These are phyloP conservation scores for Aplodontia rufa DNA, from an alignment of 2,113 vertebrate species.

Conservation along the genomic window DNA sequence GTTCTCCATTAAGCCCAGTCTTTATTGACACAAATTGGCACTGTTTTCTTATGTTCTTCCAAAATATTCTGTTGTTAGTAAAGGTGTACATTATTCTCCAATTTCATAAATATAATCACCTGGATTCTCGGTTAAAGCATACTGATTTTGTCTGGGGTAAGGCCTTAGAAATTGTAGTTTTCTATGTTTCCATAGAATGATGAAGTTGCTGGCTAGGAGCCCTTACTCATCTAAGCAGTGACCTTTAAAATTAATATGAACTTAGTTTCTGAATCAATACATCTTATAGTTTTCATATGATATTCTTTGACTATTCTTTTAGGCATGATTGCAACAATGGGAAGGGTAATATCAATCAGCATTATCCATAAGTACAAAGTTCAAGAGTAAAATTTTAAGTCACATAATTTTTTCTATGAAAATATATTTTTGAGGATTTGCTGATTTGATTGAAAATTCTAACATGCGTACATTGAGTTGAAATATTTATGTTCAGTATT, in stretches of 20 bases:
- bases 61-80: not conserved
- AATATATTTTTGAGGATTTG: not conserved
- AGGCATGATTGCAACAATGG: not conserved
- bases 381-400: not conserved
- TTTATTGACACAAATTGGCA: not conserved
- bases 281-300: not conserved
- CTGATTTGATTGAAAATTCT: not conserved
- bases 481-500: not conserved
- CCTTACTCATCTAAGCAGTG: not conserved
- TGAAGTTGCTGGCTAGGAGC: not conserved
- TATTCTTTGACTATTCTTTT: not conserved
- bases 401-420: not conserved
- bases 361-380: not conserved
- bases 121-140: not conserved
- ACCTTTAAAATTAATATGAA: not conserved
- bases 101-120: not conserved
- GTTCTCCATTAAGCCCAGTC: not conserved
- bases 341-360: not conserved
- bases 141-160: not conserved
- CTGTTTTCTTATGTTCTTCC: not conserved
- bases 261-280: not conserved
- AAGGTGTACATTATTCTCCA: not conserved
- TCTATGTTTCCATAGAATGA: not conserved
- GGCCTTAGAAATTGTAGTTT: not conserved
- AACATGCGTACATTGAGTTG: not conserved